A percentile compares a stretch with the other conserved stretches of the same genome.
Conservation (phyloP, 1,140 invertebrate species). For the fruit fly (Drosophila melanogaster) region DNA sequence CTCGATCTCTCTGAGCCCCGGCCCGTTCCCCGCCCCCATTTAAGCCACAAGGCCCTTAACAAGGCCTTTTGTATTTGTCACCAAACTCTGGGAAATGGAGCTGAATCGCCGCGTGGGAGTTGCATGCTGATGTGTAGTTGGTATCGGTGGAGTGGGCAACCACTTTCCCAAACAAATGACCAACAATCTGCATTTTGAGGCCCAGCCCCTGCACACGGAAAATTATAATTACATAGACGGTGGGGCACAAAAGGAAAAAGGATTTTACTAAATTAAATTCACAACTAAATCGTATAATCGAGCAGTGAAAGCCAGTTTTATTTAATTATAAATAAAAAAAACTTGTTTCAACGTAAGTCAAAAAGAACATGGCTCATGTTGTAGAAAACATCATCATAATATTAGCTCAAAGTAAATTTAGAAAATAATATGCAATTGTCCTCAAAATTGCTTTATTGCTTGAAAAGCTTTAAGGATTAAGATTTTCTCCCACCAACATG, state of each 20-base stretch:
- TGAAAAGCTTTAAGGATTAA: conserved; percentile 3
- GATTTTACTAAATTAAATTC: too few species aligned
- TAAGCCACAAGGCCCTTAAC: conserved; percentile 38
- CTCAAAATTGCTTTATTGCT: too few species aligned
- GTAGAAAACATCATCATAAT: too few species aligned
- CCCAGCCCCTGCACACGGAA: conserved; percentile 20
- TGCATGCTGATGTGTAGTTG: conserved; percentile 2
- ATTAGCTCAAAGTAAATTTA: too few species aligned
- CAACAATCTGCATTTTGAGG: conserved; percentile 60
- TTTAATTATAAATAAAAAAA: too few species aligned
- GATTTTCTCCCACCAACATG: conserved; percentile 17
- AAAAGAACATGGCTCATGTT: too few species aligned
- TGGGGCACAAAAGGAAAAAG: conserved; percentile 1
- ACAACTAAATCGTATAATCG: background rate
- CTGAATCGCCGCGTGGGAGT: conserved; percentile 16
- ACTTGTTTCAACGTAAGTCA: too few species aligned
- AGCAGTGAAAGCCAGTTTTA: too few species aligned
- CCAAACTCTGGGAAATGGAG: conserved; percentile 44
- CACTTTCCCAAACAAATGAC: conserved; percentile 61
- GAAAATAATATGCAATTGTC: background rate
- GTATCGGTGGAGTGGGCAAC: conserved; percentile 9
- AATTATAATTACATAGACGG: conserved; percentile 64
- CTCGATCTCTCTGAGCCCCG: conserved; percentile 29
- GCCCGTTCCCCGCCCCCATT: background rate
- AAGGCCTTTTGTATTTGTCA: conserved; percentile 67